phyloP scores from a whole-genome alignment of 2,797 vertebrate genomes.

The Rhynchotus rufescens region DNA sequence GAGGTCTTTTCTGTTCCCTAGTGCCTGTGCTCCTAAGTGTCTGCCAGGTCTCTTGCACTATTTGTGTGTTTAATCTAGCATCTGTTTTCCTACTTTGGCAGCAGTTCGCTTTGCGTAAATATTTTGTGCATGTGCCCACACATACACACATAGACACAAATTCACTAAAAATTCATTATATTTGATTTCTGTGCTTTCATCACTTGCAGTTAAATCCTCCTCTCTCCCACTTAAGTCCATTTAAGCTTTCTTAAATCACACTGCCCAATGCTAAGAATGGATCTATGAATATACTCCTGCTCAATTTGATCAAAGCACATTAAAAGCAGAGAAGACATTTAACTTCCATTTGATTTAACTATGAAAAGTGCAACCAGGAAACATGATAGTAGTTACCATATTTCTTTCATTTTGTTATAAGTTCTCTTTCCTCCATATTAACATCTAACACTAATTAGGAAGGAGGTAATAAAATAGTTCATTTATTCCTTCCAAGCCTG shows the following conservation, averaged over 20 bases:
- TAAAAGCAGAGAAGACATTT: slow-evolving; percentile 65
- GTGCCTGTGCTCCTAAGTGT: not conserved
- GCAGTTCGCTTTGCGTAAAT: not conserved
- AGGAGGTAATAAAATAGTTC: slow-evolving; percentile 46
- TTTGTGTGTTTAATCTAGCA: not conserved
- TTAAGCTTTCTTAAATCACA: slow-evolving; percentile 25
- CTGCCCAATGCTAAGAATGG: not conserved
- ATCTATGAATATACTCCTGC: slow-evolving; percentile 17
- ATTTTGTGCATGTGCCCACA: not conserved
- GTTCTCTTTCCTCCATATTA: slow-evolving; percentile 64
- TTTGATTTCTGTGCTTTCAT: not conserved
- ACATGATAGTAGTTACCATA: slow-evolving; percentile 49
- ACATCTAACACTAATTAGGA: slow-evolving; percentile 73
- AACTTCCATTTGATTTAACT: slow-evolving; percentile 68
- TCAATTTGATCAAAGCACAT: slow-evolving; percentile 51
- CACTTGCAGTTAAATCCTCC: not conserved
- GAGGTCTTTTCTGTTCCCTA: not conserved
- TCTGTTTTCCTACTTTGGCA: not conserved
- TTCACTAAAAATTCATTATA: not conserved
- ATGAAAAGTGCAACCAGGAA: slow-evolving; percentile 65
- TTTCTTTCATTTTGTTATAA: slow-evolving; percentile 71
- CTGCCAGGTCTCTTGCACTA: not conserved
- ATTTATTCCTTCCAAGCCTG: not conserved
- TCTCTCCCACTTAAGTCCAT: not conserved
- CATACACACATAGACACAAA: not conserved